A percentile compares a stretch with the other conserved stretches of the same genome.
Conservation (phyloP, 23 tunicate species). For the Phallusia fumigata region DNA sequence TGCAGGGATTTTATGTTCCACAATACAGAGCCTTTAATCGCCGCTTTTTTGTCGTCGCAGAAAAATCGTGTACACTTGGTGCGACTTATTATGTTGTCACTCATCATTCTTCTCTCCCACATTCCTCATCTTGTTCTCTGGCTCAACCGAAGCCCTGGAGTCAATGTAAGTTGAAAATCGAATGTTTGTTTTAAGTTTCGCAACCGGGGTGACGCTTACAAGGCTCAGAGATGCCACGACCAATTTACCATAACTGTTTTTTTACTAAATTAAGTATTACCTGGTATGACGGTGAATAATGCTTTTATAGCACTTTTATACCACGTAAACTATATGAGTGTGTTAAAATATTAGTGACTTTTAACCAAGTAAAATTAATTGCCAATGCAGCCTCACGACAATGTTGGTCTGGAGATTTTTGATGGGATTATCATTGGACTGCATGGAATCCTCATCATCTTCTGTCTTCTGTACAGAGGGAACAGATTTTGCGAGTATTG, state of each 20-base stretch:
- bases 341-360: too few relatives aligned
- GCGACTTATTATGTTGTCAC: neutral
- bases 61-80: neutral
- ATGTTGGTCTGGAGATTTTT: neutral
- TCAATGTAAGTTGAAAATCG: neutral
- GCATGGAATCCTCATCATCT: slow-evolving; percentile 1
- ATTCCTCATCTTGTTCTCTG: slow-evolving; percentile 5
- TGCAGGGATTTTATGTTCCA: too few relatives aligned
- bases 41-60: neutral
- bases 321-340: too few relatives aligned
- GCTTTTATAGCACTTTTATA: too few relatives aligned
- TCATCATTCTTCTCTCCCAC: neutral
- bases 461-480: slow-evolving; percentile 1
- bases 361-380: too few relatives aligned
- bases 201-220: too few relatives aligned
- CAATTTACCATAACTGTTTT: too few relatives aligned
- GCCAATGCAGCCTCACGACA: neutral
- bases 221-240: too few relatives aligned
- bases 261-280: too few relatives aligned
- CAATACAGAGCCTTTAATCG: too few relatives aligned
- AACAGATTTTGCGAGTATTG: neutral
- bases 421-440: neutral
- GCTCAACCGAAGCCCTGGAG: neutral
- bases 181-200: too few relatives aligned
- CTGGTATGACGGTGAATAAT: too few relatives aligned